Percentiles rank a stretch among this genome's conserved stretches.
Evolutionary conservation across 2,113 vertebrate genomes (phyloP).

Genomic region (Cathartes aura): DNA sequence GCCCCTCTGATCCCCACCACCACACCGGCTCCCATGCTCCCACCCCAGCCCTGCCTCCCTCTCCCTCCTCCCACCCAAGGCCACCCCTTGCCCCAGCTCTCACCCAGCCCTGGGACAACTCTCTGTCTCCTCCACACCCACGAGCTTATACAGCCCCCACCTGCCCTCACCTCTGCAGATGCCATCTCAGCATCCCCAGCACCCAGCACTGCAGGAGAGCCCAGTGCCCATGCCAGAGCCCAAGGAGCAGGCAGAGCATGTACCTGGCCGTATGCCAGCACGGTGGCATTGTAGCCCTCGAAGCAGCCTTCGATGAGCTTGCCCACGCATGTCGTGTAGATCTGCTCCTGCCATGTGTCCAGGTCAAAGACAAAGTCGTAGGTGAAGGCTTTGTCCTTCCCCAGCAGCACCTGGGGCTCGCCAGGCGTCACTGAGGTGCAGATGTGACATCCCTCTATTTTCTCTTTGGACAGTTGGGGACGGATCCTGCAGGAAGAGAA

Average conservation of each 20-base stretch:
- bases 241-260: accelerated
- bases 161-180: too few relatives aligned
- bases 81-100: not conserved
- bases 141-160: not conserved
- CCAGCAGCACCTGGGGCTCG: slow-evolving; percentile 94
- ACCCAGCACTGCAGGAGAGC: too few relatives aligned
- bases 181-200: not conserved
- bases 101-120: not conserved
- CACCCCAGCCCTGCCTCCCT: not conserved
- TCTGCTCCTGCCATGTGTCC: slow-evolving; percentile 86
- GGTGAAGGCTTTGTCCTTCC: slow-evolving; percentile 98
- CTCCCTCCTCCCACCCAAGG: not conserved
- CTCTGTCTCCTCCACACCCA: not conserved
- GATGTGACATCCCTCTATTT: slow-evolving; percentile 96
- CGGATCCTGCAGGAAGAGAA: slow-evolving; percentile 83
- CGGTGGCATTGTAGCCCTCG: slow-evolving; percentile 95
- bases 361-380: slow-evolving; percentile 96
- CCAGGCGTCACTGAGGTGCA: slow-evolving; percentile 93
- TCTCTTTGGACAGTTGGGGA: slow-evolving; percentile 97
- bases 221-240: not conserved
- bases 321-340: slow-evolving; percentile 86
- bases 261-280: slow-evolving; percentile 96
- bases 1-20: not conserved
- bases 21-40: accelerated
- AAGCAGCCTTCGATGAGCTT: slow-evolving; percentile 96